phyloP scores from a whole-genome alignment of 2,113 vertebrate genomes.

The Clarias gariepinus region DNA sequence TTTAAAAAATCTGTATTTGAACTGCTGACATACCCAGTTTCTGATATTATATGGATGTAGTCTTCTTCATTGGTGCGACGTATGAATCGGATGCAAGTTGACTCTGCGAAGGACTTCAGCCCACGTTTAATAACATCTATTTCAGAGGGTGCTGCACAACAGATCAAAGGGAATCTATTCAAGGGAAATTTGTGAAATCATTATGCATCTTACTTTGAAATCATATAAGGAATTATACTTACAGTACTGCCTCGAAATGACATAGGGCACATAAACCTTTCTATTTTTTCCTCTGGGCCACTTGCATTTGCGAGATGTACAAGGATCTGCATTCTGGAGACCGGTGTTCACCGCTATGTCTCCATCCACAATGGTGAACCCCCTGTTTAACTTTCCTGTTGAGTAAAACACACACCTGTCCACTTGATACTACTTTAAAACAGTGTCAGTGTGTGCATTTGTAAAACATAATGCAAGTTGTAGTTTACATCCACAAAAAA shows the following conservation, averaged over 20 bases:
- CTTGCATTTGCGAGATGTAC: conserved; percentile 37
- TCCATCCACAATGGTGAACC: conserved; percentile 26
- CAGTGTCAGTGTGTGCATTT: too few relatives aligned
- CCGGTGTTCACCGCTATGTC: too few relatives aligned
- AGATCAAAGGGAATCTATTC: neutral
- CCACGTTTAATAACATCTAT: conserved; percentile 29
- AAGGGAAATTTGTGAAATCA: neutral
- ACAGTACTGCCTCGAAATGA: conserved; percentile 36
- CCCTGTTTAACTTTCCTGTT: conserved; percentile 16
- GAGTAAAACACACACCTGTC: conserved; percentile 43
- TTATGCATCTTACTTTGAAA: neutral
- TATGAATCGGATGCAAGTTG: conserved; percentile 69
- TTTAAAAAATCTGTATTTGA: neutral
- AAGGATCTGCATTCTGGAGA: conserved; percentile 58
- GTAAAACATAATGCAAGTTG: too few relatives aligned
- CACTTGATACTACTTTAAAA: neutral
- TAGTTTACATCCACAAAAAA: too few relatives aligned
- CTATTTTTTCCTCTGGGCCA: conserved; percentile 16
- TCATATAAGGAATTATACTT: neutral
- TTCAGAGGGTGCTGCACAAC: conserved; percentile 54
- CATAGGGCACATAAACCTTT: conserved; percentile 38
- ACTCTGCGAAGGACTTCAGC: conserved; percentile 56
- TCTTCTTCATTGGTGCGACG: conserved; percentile 37
- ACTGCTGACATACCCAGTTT: conserved; percentile 58
- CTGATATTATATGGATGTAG: conserved; percentile 67